Evolutionary conservation across 2,113 vertebrate species (phyloP), one percentile per base, ranked within the genome.

Genomic region (Oreochromis spilurus): DNA sequence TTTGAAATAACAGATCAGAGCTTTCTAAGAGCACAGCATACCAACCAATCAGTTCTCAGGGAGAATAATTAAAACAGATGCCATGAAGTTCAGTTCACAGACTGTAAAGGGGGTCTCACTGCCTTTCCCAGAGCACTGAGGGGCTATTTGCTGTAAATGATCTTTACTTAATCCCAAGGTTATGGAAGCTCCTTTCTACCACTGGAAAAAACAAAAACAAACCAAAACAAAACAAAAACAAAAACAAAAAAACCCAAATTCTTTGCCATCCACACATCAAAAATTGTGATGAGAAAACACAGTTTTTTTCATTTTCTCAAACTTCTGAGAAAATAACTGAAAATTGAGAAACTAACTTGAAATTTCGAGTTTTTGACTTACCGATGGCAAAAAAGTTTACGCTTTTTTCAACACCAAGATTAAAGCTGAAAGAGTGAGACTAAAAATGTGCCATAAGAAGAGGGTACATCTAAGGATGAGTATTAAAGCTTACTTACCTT

Each of bases 401-500:
- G 2, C 34, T 38, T 65, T 67, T 38, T 67, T 13, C 19, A 67
- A 40, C 19, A 13, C 62, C 34, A 38, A 19, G 62, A 38, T n/a
- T 67, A 21, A 54, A 13, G 13, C 5, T 48, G 29, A 48, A 48
- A 13, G 53, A 24, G 21, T 55, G 3, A 55, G n/a, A 21, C 53
- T 55, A 55, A 55, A 55, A 55, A 24, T 24, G 21, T 13, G 21
- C 10, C 53, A 54, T 55, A 24, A 38, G 62, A 67, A 67, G 10
- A 21, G 62, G 62, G 19, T 3, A 40, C 62, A 67, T 67, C n/a
- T 67, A 40, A 40, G 34, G 3, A 38, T 21, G 62, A 67, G 19
- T 38, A 38, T 67, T 67, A 67, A 67, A 67, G 62, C 11, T 40
- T 67, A 67, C 17, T 40, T 62, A 62, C 17, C 31, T 62, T n/a